phyloP scores from a whole-genome alignment of 2,113 vertebrate species.

The Onychostruthus taczanowskii region DNA sequence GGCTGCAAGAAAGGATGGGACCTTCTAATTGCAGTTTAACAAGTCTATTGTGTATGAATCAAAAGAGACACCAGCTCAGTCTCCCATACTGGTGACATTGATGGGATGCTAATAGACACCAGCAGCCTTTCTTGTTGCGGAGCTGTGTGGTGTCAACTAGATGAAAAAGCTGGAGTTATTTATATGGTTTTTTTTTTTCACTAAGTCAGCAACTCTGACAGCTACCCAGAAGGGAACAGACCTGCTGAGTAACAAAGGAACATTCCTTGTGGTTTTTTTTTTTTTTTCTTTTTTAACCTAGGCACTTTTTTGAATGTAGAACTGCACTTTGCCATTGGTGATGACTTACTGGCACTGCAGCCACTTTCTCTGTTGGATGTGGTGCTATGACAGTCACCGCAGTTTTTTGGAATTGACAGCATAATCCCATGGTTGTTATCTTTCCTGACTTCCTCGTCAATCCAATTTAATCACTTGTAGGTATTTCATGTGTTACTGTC shows the following conservation, averaged over 20 bases:
- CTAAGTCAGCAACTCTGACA: neutral
- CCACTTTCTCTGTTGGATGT: neutral
- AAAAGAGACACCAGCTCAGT: neutral
- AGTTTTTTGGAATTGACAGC: neutral
- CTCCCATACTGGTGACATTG: neutral
- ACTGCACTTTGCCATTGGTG: neutral
- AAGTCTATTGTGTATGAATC: neutral
- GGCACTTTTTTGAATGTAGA: neutral
- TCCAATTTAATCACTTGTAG: constrained; percentile 22
- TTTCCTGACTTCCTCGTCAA: constrained; percentile 22
- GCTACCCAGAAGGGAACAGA: neutral
- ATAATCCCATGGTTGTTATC: neutral
- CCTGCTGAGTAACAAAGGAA: neutral
- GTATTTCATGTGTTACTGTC: constrained; percentile 23
- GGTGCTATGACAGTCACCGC: neutral
- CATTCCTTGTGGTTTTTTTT: neutral
- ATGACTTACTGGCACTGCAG: neutral
- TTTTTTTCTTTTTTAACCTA: neutral
- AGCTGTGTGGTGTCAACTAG: neutral
- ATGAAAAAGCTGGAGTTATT: neutral
- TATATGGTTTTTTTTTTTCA: neutral
- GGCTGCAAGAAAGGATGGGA: neutral
- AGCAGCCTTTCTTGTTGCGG: neutral
- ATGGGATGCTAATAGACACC: neutral
- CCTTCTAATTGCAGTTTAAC: neutral